Evolutionary conservation across 2,888 invertebrate genomes (phyloP), one percentile per base, ranked within the genome.

Genomic region (Diaperis boleti): DNA sequence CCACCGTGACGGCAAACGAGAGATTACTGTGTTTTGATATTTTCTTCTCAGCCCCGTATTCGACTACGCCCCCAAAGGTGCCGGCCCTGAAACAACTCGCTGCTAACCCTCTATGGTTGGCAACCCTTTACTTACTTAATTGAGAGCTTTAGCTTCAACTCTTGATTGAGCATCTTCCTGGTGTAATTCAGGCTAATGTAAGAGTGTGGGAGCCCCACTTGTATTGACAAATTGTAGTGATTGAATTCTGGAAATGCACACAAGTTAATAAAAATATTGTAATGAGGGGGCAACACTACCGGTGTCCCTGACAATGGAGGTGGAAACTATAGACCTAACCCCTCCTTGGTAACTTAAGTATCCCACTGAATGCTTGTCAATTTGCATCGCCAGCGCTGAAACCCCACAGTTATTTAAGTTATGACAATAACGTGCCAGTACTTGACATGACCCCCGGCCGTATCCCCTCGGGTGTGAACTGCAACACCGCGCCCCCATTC

Each of bases 41-140:
- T 79, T 94, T 95, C 75, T 96, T 96, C 76, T 97, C 96, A 1
- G 92, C 92, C 0, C 96, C 96, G 77, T 96, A 97, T 78, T 97
- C 96, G 0, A 95, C 83, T 57, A 92, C 84, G 1, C 90, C 90
- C 3, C 96, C 96, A 80, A 95, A 93, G 0, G 94, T 93, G 8
- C 96, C 95, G 39, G 88, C 84, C 80, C 94, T 94, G 77, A 39
- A n/a, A 18, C 15, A 14, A 29, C 14, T 10, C 14, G 2, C 0
- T 15, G 8, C 47, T 52, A 41, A 60, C 41, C 11, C 1, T 41
- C 52, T 11, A 11, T 17, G 14, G 60, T 61, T 52, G 10, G 37
- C 49, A 61, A 20, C 39, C 22, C 3, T 47, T 26, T 60, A 86
- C 71, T 65, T 71, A 75, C 75, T 76, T 76, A 4, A 74, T 55